These are phyloP conservation scores for Caenorhabditis tropicalis DNA, from an alignment of 1,140 invertebrate species.

Conservation along the genomic window DNA sequence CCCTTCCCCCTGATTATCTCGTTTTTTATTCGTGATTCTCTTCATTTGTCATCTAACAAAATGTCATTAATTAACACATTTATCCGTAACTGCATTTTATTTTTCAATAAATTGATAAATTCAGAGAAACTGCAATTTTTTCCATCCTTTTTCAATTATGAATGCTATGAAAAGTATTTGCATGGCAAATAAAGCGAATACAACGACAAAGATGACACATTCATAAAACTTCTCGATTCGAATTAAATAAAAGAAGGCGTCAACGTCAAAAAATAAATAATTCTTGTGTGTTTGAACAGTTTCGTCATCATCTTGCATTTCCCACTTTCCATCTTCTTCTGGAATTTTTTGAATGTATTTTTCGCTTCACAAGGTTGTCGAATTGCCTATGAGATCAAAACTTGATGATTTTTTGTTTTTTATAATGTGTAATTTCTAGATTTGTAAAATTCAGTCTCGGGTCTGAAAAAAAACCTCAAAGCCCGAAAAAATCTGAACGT, in stretches of 20 bases:
- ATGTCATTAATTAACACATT: too few relatives aligned
- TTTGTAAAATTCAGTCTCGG: too few relatives aligned
- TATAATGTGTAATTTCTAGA: too few relatives aligned
- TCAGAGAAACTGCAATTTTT: background rate
- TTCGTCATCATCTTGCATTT: background rate
- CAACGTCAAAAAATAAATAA: conserved; percentile 38
- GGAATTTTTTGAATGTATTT: background rate
- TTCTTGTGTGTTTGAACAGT: conserved; percentile 38
- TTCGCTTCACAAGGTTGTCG: too few relatives aligned
- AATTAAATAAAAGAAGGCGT: conserved; percentile 32
- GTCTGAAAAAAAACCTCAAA: too few relatives aligned
- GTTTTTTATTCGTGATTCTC: background rate
- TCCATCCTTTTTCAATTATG: background rate
- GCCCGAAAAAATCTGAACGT: too few relatives aligned
- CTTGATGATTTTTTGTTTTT: too few relatives aligned
- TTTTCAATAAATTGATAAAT: too few relatives aligned
- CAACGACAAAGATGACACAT: conserved; percentile 1
- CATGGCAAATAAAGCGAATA: conserved; percentile 26
- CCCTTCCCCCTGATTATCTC: background rate
- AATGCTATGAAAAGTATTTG: background rate
- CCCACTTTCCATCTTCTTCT: background rate
- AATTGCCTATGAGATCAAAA: too few relatives aligned
- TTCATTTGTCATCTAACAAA: too few relatives aligned
- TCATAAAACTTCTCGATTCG: background rate
- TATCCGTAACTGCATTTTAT: too few relatives aligned